phyloP scores from a whole-genome alignment of 1,140 invertebrate genomes.

The Copidosoma floridanum region DNA sequence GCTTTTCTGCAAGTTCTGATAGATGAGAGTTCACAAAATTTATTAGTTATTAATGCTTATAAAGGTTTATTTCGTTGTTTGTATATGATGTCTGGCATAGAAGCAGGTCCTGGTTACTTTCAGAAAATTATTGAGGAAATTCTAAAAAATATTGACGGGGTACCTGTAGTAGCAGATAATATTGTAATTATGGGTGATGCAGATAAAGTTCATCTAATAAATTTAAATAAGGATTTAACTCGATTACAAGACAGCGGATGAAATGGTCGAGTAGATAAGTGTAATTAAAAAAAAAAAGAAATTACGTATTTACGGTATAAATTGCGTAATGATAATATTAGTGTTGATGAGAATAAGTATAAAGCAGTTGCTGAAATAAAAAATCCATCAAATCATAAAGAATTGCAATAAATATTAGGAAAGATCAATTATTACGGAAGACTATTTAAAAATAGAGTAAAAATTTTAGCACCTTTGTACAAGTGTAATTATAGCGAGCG shows the following conservation, averaged over 20 bases:
- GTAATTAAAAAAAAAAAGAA: too few species aligned
- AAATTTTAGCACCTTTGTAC: too few species aligned
- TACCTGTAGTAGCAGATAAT: background rate
- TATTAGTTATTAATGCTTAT: background rate
- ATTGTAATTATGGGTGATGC: background rate
- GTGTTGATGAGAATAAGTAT: too few species aligned
- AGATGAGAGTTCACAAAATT: background rate
- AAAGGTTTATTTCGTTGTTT: constrained; percentile 24
- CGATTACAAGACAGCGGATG: background rate
- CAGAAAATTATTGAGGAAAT: background rate
- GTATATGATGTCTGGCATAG: constrained; percentile 35
- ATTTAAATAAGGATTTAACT: background rate
- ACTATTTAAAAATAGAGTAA: too few species aligned
- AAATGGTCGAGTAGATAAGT: too few species aligned
- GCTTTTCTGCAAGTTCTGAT: background rate
- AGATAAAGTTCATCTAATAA: background rate
- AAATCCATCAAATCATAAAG: too few species aligned
- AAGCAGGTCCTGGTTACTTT: background rate
- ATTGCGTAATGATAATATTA: too few species aligned
- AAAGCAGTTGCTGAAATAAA: too few species aligned
- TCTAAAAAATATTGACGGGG: background rate
- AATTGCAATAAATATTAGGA: too few species aligned
- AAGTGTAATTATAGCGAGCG: too few species aligned
- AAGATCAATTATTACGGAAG: too few species aligned
- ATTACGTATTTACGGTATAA: too few species aligned